Percentiles rank a stretch among this genome's conserved stretches.
Conservation (phyloP, 1,140 invertebrate species). For the Lepidurus apus region DNA sequence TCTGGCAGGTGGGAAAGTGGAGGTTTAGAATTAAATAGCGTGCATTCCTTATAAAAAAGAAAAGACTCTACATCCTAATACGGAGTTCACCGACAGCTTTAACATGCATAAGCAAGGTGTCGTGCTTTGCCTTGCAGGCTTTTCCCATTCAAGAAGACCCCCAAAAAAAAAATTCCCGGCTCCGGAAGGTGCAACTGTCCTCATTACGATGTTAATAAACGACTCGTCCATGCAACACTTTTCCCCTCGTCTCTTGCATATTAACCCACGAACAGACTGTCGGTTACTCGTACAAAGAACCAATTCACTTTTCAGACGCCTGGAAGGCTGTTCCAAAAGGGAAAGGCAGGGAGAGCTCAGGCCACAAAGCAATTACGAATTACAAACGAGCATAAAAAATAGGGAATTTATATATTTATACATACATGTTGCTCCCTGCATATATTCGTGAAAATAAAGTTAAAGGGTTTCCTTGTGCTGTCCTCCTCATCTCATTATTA, state of each 20-base stretch:
- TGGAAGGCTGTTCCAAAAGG: neutral
- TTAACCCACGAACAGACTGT: slow-evolving; percentile 1
- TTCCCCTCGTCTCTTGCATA: neutral
- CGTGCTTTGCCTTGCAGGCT: too few relatives aligned
- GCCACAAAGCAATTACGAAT: slow-evolving; percentile 18
- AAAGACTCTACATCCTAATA: neutral
- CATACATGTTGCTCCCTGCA: neutral
- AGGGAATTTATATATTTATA: neutral
- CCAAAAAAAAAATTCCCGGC: too few relatives aligned
- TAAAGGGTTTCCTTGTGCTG: neutral
- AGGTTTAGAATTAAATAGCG: neutral
- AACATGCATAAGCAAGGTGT: too few relatives aligned
- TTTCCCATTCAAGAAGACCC: too few relatives aligned
- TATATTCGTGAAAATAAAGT: neutral
- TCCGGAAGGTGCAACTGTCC: neutral
- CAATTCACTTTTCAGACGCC: neutral
- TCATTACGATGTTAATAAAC: slow-evolving; percentile 1
- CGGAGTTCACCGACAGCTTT: too few relatives aligned
- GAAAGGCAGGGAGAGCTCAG: neutral
- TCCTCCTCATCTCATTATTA: neutral
- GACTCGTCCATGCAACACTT: neutral
- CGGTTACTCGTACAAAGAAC: neutral
- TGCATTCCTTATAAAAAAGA: neutral
- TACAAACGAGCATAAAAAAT: slow-evolving; percentile 14
- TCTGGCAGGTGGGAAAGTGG: neutral